Percentiles rank a stretch among this genome's conserved stretches.
Evolutionary conservation across 64 coral and sea anemone genomes (phyloP).

Genomic region (Catalaphyllia jardinei): DNA sequence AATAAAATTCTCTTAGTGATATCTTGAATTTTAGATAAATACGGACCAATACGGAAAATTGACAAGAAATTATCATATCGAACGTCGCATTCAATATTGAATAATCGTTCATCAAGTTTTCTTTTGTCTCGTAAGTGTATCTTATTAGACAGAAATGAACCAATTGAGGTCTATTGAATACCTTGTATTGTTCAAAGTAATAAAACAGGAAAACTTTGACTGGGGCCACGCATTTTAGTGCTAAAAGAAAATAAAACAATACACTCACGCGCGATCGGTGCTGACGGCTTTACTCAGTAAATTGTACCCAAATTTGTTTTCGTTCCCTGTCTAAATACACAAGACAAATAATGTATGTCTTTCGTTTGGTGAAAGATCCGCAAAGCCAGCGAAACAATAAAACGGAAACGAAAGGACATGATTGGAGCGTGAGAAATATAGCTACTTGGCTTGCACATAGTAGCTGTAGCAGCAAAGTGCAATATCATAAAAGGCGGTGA

Average conservation of each 20-base stretch:
- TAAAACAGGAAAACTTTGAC: background rate
- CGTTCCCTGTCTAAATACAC: background rate
- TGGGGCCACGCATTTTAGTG: background rate
- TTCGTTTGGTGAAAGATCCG: background rate
- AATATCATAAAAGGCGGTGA: background rate
- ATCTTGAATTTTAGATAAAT: background rate
- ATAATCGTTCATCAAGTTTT: background rate
- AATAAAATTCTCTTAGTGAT: background rate
- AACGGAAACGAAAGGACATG: background rate
- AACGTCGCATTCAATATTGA: background rate
- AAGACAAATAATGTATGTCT: background rate
- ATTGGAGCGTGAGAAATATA: constrained; percentile 1
- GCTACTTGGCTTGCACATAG: background rate
- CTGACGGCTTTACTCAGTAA: background rate
- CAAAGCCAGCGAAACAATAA: background rate
- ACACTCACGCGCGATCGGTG: background rate
- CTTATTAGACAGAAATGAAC: background rate
- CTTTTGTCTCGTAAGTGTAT: background rate
- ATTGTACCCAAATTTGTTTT: constrained; percentile 4
- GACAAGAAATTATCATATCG: background rate
- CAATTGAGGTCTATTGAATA: background rate
- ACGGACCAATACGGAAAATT: background rate
- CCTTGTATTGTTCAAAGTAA: background rate
- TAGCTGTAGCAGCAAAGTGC: background rate
- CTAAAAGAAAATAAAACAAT: background rate